These are phyloP conservation scores for Megalonaias nervosa DNA, from an alignment of 1,140 invertebrate genomes.

Conservation along the genomic window DNA sequence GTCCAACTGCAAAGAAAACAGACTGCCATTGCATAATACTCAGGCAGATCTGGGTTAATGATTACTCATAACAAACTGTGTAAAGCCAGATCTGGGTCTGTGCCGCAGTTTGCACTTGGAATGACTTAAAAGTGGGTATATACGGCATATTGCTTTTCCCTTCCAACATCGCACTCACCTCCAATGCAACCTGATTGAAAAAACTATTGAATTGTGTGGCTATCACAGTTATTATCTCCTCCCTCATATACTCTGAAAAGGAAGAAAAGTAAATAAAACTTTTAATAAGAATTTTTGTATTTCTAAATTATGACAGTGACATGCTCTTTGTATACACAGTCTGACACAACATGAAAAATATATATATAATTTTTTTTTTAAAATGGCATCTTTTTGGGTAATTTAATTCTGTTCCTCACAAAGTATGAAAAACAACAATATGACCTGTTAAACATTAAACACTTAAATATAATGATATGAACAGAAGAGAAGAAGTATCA, in stretches of 20 bases:
- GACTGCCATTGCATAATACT: too few species aligned
- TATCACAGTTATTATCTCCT: conserved; percentile 57
- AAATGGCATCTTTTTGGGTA: not conserved
- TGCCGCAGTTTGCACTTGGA: too few species aligned
- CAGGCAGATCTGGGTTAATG: too few species aligned
- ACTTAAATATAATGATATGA: too few species aligned
- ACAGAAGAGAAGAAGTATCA: too few species aligned
- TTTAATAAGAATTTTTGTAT: conserved; percentile 3
- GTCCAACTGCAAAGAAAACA: too few species aligned
- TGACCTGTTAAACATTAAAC: not conserved
- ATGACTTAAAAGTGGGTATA: too few species aligned
- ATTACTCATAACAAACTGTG: too few species aligned
- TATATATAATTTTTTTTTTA: too few species aligned
- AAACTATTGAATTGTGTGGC: conserved; percentile 57
- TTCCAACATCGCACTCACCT: conserved; percentile 33
- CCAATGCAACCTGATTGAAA: conserved; percentile 61
- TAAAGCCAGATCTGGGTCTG: too few species aligned
- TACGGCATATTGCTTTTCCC: too few species aligned
- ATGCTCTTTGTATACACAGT: not conserved
- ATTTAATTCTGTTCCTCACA: not conserved
- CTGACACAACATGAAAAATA: not conserved
- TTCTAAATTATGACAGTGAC: not conserved
- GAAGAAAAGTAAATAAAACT: conserved; percentile 1
- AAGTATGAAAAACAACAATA: not conserved
- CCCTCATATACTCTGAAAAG: conserved; percentile 57